Percentiles rank a stretch among this genome's conserved stretches.
Conservation (phyloP, 1,140 invertebrate genomes). For the Propsilocerus akamusi region DNA sequence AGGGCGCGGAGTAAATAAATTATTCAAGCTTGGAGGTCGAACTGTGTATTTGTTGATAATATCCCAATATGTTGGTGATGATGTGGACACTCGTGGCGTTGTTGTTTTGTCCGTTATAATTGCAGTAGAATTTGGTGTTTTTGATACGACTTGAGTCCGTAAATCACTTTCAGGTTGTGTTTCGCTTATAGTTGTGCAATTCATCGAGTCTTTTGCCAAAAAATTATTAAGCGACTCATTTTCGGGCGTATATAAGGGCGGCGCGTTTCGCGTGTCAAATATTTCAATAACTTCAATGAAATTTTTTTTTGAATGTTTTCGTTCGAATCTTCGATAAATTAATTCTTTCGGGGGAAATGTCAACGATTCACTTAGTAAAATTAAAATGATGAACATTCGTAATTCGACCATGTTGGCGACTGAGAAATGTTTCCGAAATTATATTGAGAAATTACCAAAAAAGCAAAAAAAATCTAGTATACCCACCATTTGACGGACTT, state of each 20-base stretch:
- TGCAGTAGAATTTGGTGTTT: not conserved
- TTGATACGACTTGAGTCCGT: not conserved
- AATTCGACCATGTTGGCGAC: too few relatives aligned
- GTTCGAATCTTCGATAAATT: not conserved
- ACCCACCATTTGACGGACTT: too few relatives aligned
- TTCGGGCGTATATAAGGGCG: not conserved
- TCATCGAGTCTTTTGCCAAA: not conserved
- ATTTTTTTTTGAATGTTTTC: not conserved
- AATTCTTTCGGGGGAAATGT: too few relatives aligned
- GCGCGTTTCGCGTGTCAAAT: not conserved
- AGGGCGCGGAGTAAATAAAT: not conserved
- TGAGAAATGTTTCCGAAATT: too few relatives aligned
- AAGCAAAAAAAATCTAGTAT: too few relatives aligned
- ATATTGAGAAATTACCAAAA: too few relatives aligned
- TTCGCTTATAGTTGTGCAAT: not conserved
- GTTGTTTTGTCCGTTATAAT: not conserved
- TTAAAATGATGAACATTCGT: too few relatives aligned
- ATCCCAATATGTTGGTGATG: not conserved
- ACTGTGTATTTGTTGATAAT: too few relatives aligned
- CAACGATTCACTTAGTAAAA: too few relatives aligned
- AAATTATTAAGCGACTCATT: not conserved
- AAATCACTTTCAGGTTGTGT: not conserved
- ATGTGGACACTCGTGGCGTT: not conserved
- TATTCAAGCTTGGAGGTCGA: not conserved
- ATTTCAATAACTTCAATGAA: not conserved